A percentile compares a stretch with the other conserved stretches of the same genome.
Conservation (phyloP, 1,140 invertebrate species). For the Cylas formicarius region DNA sequence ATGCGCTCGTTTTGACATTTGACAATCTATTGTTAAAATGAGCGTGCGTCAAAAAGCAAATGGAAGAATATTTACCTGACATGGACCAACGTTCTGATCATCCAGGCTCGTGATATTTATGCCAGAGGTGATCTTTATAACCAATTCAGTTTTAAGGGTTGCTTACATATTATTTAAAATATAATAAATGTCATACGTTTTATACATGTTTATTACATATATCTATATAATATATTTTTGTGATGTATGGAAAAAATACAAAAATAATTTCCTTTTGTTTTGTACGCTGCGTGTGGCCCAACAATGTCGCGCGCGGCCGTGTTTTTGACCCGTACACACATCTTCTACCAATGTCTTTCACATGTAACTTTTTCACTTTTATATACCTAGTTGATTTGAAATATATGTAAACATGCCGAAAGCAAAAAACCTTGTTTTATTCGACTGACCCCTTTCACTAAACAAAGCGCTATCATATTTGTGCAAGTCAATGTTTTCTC, state of each 20-base stretch:
- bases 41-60: constrained; percentile 5
- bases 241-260: constrained; percentile 35
- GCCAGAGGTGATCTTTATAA: constrained; percentile 23
- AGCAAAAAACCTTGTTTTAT: constrained; percentile 20
- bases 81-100: constrained; percentile 23
- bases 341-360: constrained; percentile 42
- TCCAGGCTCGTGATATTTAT: constrained; percentile 22
- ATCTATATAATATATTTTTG: constrained; percentile 39
- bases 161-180: constrained; percentile 33
- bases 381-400: constrained; percentile 42
- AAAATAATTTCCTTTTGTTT: constrained; percentile 10
- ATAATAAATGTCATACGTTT: constrained; percentile 40
- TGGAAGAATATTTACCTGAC: constrained; percentile 20
- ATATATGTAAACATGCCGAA: constrained; percentile 43
- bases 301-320: constrained; percentile 15
- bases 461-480: constrained; percentile 3
- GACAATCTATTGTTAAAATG: neutral
- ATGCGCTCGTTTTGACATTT: neutral
- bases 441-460: neutral
- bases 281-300: constrained; percentile 12
- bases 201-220: constrained; percentile 38
- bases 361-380: constrained; percentile 43
- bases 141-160: constrained; percentile 25
- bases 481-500: no score
- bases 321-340: constrained; percentile 25